Percentiles rank a stretch among this genome's conserved stretches.
Evolutionary conservation across 2,797 vertebrate genomes (phyloP).

Genomic region (Tenualosa thibaudeaui): DNA sequence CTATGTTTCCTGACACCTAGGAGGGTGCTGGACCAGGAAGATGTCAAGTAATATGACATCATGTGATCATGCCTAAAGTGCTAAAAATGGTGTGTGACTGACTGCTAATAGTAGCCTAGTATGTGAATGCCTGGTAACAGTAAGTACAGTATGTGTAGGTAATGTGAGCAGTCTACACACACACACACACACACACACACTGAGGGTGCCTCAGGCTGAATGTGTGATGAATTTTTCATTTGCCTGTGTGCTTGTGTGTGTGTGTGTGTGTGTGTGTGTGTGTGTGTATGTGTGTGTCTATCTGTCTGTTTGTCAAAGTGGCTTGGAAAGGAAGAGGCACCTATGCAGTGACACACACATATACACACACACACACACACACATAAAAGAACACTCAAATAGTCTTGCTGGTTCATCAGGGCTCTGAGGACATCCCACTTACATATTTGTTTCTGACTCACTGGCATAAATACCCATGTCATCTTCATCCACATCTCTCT

Average conservation of each 20-base stretch:
- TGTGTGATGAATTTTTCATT: conserved; percentile 4
- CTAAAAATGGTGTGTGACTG: background rate
- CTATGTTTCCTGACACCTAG: no score
- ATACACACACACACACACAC: conserved; percentile 14
- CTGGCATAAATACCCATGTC: background rate
- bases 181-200: background rate
- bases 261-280: background rate
- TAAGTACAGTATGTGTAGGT: conserved; percentile 1
- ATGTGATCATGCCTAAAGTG: background rate
- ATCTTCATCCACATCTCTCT: background rate
- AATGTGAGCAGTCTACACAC: background rate
- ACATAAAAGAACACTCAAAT: background rate
- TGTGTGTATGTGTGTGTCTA: background rate
- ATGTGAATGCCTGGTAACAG: background rate
- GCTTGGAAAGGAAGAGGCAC: background rate
- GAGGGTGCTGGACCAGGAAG: background rate
- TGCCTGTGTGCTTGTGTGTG: background rate
- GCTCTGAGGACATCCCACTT: background rate
- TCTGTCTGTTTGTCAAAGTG: background rate
- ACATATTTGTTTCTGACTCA: conserved; percentile 5
- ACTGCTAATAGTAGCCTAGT: no score
- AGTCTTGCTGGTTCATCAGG: background rate
- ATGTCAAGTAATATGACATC: background rate
- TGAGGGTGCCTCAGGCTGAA: background rate
- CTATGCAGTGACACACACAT: background rate